phyloP scores from a whole-genome alignment of 2,113 vertebrate genomes.

The Rattus rattus region DNA sequence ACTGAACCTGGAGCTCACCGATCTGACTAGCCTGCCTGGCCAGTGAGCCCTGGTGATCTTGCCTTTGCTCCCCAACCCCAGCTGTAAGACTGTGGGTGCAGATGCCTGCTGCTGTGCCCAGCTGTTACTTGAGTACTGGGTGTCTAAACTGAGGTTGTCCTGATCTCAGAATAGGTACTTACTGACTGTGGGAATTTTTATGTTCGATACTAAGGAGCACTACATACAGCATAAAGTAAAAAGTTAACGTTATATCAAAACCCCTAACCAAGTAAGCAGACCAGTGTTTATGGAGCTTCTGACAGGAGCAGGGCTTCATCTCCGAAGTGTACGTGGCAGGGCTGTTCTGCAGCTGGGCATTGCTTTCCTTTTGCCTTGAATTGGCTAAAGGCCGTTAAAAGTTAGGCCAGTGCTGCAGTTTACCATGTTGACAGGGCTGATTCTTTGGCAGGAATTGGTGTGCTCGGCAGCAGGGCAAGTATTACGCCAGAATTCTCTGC shows the following conservation, averaged over 20 bases:
- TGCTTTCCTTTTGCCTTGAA: constrained; percentile 27
- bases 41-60: not conserved
- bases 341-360: not conserved
- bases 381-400: constrained; percentile 45
- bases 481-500: constrained; percentile 38
- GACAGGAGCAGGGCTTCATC: not conserved
- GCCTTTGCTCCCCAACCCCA: not conserved
- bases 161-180: not conserved
- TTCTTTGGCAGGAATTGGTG: constrained; percentile 35
- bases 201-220: not conserved
- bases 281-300: not conserved
- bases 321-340: not conserved
- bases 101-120: not conserved
- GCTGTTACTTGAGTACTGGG: not conserved
- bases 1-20: not conserved
- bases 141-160: not conserved
- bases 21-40: not conserved
- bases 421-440: not conserved
- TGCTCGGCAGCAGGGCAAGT: constrained; percentile 26
- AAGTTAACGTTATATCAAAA: constrained; percentile 16
- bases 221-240: not conserved
- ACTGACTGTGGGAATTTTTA: not conserved
- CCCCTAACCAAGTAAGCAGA: not conserved
- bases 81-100: not conserved
- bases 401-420: constrained; percentile 2